A percentile compares a stretch with the other conserved stretches of the same genome.
Evolutionary conservation across 1,140 invertebrate species (phyloP).

Genomic region (Arion vulgaris): DNA sequence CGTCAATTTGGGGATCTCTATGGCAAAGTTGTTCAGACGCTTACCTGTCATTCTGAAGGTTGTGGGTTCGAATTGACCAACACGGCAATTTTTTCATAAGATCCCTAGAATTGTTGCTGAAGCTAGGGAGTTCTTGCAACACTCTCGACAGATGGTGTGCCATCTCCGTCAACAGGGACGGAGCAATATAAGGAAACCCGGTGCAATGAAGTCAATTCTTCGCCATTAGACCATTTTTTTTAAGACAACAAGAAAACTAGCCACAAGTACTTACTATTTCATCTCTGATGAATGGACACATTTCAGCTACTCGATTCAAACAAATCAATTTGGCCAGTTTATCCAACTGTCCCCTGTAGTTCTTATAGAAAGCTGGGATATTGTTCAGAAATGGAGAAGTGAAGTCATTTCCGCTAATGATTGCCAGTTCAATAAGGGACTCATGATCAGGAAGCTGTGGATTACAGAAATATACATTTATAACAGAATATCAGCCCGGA

Average conservation of each 20-base stretch:
- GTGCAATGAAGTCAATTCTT: too few species aligned
- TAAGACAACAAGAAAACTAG: background rate
- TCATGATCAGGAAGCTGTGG: slow-evolving; percentile 56
- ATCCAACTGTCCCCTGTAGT: slow-evolving; percentile 4
- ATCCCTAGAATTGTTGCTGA: too few species aligned
- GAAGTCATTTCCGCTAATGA: slow-evolving; percentile 68
- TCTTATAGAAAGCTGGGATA: background rate
- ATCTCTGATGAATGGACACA: slow-evolving; percentile 51
- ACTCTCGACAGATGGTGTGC: too few species aligned
- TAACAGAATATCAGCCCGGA: background rate
- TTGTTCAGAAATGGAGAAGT: slow-evolving; percentile 54
- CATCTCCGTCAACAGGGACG: too few species aligned
- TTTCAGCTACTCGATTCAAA: slow-evolving; percentile 56
- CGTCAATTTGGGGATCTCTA: too few species aligned
- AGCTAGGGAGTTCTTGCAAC: too few species aligned
- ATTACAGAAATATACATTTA: background rate
- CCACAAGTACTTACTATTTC: slow-evolving; percentile 53
- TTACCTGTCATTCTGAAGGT: too few species aligned
- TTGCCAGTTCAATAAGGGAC: slow-evolving; percentile 61
- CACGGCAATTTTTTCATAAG: too few species aligned
- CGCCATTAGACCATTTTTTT: too few species aligned
- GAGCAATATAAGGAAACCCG: too few species aligned
- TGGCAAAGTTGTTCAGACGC: too few species aligned
- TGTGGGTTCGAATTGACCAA: too few species aligned
- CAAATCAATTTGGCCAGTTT: slow-evolving; percentile 60